Base-by-base conservation (phyloP, 2,888 invertebrate species). In the Epsilonema sp. region DNA sequence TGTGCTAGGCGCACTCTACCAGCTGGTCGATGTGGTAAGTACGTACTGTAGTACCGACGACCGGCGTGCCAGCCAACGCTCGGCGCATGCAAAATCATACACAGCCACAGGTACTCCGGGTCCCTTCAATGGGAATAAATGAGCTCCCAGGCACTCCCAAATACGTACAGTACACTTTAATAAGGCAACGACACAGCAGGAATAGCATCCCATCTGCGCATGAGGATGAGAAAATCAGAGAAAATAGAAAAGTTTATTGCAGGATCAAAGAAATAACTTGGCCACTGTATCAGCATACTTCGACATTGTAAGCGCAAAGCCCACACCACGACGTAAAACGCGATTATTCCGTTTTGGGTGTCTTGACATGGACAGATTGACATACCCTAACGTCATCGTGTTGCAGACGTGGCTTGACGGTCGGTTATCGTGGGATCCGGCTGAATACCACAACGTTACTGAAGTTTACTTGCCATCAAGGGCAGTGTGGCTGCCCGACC, bases 201-300 rank as follows among this genome's bases (percentile, higher is more conserved):
- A n/a, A n/a, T n/a, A n/a, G n/a, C n/a, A n/a, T n/a, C n/a, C n/a
- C n/a, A n/a, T n/a, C n/a, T n/a, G n/a, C n/a, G n/a, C n/a, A n/a
- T n/a, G n/a, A n/a, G n/a, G n/a, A n/a, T n/a, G n/a, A n/a, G n/a
- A n/a, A n/a, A n/a, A n/a, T n/a, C n/a, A n/a, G n/a, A n/a, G n/a
- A n/a, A n/a, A n/a, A n/a, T n/a, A n/a, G n/a, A n/a, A n/a, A n/a
- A n/a, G n/a, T n/a, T n/a, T n/a, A n/a, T n/a, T 55, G 24, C 48
- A 61, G 61, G 61, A 62, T 46, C 62, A 62, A 51, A 52, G 57
- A 2, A 60, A 59, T 52, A 62, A 62, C 42, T 49, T 62, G 47
- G 61, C 62, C 26, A 62, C 59, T 1, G 53, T 62, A 16, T 60
- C 60, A 5, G 62, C 62, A 16, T 62, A 61, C 44, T 62, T 62